These are phyloP conservation scores for Anoura caudifer DNA, from an alignment of 2,113 vertebrate species.

Conservation along the genomic window DNA sequence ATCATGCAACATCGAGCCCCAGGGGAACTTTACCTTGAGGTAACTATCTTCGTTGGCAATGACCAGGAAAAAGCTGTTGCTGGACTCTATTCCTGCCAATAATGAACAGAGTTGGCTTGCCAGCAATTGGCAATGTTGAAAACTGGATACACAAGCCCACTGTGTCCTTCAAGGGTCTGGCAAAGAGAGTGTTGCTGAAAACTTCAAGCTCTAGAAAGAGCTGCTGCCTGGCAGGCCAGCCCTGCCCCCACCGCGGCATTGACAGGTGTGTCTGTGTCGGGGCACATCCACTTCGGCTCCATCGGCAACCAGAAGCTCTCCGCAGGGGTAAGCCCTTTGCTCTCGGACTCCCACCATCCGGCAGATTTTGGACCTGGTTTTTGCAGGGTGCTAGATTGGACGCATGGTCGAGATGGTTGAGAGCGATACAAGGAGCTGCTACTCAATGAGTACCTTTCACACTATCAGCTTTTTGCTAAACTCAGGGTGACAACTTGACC, in stretches of 20 bases:
- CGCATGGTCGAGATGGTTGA: neutral
- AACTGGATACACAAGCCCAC: neutral
- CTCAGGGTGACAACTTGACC: neutral
- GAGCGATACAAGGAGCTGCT: neutral
- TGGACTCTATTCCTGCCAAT: neutral
- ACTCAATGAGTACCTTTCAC: fast-evolving
- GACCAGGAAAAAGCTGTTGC: neutral
- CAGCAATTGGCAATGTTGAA: neutral
- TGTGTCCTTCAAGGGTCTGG: conserved; percentile 9
- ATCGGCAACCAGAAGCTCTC: neutral
- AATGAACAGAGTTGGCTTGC: neutral
- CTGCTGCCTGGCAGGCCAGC: neutral
- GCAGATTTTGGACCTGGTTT: neutral
- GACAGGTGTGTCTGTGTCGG: neutral
- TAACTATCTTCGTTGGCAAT: neutral
- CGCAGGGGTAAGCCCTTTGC: neutral
- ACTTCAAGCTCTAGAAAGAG: neutral
- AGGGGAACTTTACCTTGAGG: neutral
- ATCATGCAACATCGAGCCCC: neutral
- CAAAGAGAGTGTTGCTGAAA: neutral
- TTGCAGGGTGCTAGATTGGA: neutral
- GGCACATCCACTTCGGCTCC: neutral
- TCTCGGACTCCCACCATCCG: neutral
- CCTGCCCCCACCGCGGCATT: neutral
- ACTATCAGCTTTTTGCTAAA: neutral